Evolutionary conservation across 2,797 vertebrate genomes (phyloP).

Genomic region (Coregonus suidteri): DNA sequence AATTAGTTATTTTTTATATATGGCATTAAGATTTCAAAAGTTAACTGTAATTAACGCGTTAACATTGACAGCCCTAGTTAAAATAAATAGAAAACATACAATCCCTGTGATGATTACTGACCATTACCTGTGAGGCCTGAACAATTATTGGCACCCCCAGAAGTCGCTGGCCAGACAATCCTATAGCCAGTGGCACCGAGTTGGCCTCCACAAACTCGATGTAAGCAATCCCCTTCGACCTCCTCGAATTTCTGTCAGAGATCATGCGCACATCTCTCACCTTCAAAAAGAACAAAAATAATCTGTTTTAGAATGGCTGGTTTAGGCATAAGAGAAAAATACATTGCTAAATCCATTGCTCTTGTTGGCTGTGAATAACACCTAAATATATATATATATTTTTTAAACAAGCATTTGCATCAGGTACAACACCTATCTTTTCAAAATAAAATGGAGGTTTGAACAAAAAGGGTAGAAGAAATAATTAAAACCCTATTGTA

Average conservation of each 20-base stretch:
- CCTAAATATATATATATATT: no score
- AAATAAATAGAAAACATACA: neutral
- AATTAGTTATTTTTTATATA: no score
- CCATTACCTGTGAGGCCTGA: constrained; percentile 90
- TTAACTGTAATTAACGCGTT: neutral
- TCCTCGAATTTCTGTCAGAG: constrained; percentile 96
- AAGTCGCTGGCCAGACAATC: constrained; percentile 93
- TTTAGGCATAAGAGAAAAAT: neutral
- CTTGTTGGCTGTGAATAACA: neutral
- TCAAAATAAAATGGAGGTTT: no score
- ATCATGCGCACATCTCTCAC: constrained; percentile 97
- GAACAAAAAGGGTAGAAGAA: neutral
- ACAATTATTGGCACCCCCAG: constrained; percentile 97
- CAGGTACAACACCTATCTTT: no score
- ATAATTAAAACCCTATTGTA: no score
- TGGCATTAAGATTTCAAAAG: no score
- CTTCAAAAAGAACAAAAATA: constrained; percentile 57
- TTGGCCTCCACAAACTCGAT: constrained; percentile 96
- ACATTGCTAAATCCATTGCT: neutral
- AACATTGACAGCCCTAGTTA: neutral
- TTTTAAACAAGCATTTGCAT: neutral
- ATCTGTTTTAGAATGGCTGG: neutral
- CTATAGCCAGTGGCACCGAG: constrained; percentile 95
- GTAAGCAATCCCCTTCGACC: constrained; percentile 97
- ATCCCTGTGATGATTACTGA: neutral